phyloP scores from a whole-genome alignment of 2,888 invertebrate species.

The Eulithis testata region DNA sequence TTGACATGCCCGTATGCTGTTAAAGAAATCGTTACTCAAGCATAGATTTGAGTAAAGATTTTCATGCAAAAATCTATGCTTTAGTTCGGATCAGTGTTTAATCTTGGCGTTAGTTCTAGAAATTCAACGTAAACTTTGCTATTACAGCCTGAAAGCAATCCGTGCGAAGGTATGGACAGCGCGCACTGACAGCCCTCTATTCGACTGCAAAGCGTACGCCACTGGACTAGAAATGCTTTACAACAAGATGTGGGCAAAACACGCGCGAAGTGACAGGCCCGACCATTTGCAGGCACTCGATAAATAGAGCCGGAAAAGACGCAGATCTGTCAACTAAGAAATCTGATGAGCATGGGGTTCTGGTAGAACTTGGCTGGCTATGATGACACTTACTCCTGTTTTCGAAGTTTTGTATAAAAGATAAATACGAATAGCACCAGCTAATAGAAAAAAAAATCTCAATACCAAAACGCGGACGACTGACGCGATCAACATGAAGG shows the following conservation, averaged over 20 bases:
- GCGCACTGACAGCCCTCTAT: constrained; percentile 94
- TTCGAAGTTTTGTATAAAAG: no score
- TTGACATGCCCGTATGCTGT: no score
- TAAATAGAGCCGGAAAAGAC: constrained; percentile 54
- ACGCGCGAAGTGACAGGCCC: constrained; percentile 90
- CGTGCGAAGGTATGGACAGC: constrained; percentile 98
- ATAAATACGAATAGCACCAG: no score
- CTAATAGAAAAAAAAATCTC: no score
- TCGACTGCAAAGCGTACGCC: constrained; percentile 97
- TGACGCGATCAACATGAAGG: no score
- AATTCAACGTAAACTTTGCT: not conserved
- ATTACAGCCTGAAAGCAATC: constrained; percentile 91
- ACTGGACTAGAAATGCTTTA: constrained; percentile 96
- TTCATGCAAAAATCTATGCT: no score
- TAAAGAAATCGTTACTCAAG: no score
- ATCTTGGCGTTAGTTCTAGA: no score
- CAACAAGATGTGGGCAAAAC: constrained; percentile 94
- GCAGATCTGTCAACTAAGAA: constrained; percentile 4
- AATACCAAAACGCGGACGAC: no score
- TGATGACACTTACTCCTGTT: not conserved
- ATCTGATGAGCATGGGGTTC: constrained; percentile 1
- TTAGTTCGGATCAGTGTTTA: no score
- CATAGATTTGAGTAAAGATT: no score
- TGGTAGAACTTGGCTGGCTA: constrained; percentile 3
- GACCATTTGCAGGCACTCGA: constrained; percentile 89